These are phyloP conservation scores for Drosophila nikananu DNA, from an alignment of 1,140 invertebrate genomes.

Conservation along the genomic window DNA sequence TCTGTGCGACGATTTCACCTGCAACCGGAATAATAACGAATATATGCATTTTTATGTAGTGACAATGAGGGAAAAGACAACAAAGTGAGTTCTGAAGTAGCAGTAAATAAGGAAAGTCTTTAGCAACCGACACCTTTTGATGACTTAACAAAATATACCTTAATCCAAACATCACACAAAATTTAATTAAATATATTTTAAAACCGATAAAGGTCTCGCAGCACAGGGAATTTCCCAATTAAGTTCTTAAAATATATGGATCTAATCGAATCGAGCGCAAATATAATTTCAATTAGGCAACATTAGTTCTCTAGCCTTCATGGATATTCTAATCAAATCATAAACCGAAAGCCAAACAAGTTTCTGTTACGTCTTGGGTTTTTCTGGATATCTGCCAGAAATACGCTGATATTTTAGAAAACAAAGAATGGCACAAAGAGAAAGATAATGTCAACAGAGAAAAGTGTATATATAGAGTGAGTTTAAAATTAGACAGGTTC, in stretches of 20 bases:
- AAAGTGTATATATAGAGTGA: slow-evolving; percentile 38
- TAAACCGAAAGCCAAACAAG: slow-evolving; percentile 43
- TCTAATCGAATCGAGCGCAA: slow-evolving; percentile 10
- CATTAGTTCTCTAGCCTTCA: slow-evolving; percentile 20
- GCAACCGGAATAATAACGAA: slow-evolving; percentile 55
- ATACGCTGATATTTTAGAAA: slow-evolving; percentile 37
- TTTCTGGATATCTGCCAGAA: slow-evolving; percentile 55
- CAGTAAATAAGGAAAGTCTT: background rate
- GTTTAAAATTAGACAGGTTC: slow-evolving; percentile 60
- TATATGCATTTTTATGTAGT: slow-evolving; percentile 57
- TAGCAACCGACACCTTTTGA: slow-evolving; percentile 1
- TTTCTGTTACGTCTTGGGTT: slow-evolving; percentile 25
- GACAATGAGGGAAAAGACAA: slow-evolving; percentile 43
- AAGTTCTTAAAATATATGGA: slow-evolving; percentile 18
- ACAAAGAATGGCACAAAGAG: slow-evolving; percentile 16
- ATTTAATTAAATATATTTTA: slow-evolving; percentile 6
- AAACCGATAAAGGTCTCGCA: background rate
- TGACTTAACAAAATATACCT: slow-evolving; percentile 1
- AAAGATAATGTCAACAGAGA: slow-evolving; percentile 28
- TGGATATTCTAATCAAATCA: slow-evolving; percentile 39
- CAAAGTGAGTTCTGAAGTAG: slow-evolving; percentile 6
- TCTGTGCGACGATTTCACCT: slow-evolving; percentile 50
- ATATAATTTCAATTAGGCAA: slow-evolving; percentile 22
- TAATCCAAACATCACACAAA: slow-evolving; percentile 22
- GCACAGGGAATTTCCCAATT: slow-evolving; percentile 2